Base-by-base conservation (phyloP, 2,797 vertebrate genomes). In the Erethizon dorsatum region DNA sequence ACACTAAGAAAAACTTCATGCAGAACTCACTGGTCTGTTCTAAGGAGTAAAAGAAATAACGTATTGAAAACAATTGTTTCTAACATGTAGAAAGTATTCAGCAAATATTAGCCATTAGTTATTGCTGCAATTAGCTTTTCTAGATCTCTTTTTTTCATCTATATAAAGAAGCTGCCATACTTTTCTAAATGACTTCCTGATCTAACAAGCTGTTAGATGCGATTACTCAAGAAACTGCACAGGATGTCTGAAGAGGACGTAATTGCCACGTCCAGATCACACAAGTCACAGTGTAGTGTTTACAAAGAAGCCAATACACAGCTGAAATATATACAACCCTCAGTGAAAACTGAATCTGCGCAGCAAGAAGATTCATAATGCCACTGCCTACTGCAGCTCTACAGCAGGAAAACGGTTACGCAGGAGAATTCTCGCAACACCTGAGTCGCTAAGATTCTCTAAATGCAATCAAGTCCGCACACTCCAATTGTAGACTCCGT, bases 401-500 rank as follows among this genome's bases (percentile, higher is more conserved):
- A 52, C 13, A 95, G 69, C 88, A 96, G 95, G 83, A 98, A 97
- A 98, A 90, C 33, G 26, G 56, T 88, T 94, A 96, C 97, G 52
- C 80, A 94, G 97, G 63, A 93, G 79, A 98, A 96, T 67, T 86
- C 86, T 88, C n/a, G 37, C 95, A 94, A 96, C 90, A 94, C 13
- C 18, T 13, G 0, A 86, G 77, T 96, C 85, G 95, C 96, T 87
- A 94, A 95, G 96, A 97, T 80, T 97, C 95, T 98, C 91, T 95
- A 96, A 98, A 97, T 98, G 93, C 88, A 92, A 97, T 56, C 67
- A 83, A 96, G 90, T 93, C 86, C 93, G 92, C 93, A 93, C 45
- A 85, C 67, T 96, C 59, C 77, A 67, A 87, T n/a, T 94, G 96
- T 92, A 97, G 98, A 97, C 93, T 97, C 95, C 69, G 87, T 98